Conservation (phyloP, 2,797 vertebrate genomes). For the Eospalax fontanierii region DNA sequence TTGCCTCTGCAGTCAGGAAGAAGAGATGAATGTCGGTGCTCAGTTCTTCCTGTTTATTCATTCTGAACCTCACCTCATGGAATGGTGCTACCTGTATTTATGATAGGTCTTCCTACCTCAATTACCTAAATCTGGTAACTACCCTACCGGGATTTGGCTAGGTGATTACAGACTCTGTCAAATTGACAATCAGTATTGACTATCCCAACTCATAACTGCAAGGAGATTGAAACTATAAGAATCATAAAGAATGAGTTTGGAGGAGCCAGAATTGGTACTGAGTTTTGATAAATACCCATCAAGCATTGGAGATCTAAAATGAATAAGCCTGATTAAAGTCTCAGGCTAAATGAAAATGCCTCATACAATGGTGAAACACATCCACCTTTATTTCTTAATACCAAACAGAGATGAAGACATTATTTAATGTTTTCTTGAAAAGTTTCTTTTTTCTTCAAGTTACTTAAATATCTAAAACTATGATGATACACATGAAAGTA, state of each 20-base stretch:
- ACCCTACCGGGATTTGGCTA: too few species aligned
- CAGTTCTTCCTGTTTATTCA: too few species aligned
- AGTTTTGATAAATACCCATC: background rate
- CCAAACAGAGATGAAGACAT: background rate
- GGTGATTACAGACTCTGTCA: too few species aligned
- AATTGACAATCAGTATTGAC: too few species aligned
- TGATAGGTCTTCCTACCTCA: too few species aligned
- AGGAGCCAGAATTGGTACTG: background rate
- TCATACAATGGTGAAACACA: accelerated
- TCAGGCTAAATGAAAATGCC: background rate
- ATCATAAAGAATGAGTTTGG: background rate
- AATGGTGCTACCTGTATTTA: too few species aligned
- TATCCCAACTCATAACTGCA: background rate
- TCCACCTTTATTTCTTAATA: background rate
- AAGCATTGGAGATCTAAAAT: background rate
- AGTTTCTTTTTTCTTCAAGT: background rate
- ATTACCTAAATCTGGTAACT: too few species aligned
- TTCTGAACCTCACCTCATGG: too few species aligned
- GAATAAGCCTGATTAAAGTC: background rate
- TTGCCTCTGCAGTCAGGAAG: too few species aligned
- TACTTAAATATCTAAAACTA: background rate
- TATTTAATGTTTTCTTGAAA: background rate
- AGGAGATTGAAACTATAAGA: background rate
- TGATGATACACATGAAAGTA: background rate
- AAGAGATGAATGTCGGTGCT: too few species aligned